These are phyloP conservation scores for Falco cherrug DNA, from an alignment of 2,797 vertebrate genomes.

Conservation along the genomic window DNA sequence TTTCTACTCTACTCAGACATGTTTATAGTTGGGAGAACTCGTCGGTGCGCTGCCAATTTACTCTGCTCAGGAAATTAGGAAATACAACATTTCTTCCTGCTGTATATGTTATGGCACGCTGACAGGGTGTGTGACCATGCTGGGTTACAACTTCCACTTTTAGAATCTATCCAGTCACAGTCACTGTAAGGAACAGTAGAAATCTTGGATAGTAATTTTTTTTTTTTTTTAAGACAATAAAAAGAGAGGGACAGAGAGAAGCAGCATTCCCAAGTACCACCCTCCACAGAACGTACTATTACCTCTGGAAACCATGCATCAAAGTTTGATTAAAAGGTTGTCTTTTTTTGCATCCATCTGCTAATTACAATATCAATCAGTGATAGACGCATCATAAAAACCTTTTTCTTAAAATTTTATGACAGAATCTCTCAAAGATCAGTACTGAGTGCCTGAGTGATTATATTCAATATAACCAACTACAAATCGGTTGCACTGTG, in stretches of 20 bases:
- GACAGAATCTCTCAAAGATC: background rate
- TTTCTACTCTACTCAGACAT: background rate
- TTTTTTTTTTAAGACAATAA: too few species aligned
- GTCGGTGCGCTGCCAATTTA: background rate
- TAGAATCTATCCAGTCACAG: background rate
- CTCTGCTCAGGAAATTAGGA: slow-evolving; percentile 2
- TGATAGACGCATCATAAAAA: background rate
- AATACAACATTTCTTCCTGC: background rate
- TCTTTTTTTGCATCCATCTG: background rate
- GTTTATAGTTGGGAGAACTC: background rate
- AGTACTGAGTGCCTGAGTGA: background rate
- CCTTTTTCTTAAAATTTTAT: background rate
- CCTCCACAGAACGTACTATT: rapidly evolving
- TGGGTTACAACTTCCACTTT: background rate
- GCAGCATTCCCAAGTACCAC: background rate
- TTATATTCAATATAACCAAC: background rate
- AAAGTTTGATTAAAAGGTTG: background rate
- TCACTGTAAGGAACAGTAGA: background rate
- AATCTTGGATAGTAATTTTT: background rate
- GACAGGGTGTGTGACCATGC: background rate
- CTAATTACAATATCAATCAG: background rate
- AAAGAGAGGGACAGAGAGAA: background rate
- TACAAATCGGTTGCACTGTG: background rate
- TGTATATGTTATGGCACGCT: background rate
- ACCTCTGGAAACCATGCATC: background rate